Percentiles rank a stretch among this genome's conserved stretches.
Conservation (phyloP, 2,888 invertebrate species). For the Idaea dimidiata region DNA sequence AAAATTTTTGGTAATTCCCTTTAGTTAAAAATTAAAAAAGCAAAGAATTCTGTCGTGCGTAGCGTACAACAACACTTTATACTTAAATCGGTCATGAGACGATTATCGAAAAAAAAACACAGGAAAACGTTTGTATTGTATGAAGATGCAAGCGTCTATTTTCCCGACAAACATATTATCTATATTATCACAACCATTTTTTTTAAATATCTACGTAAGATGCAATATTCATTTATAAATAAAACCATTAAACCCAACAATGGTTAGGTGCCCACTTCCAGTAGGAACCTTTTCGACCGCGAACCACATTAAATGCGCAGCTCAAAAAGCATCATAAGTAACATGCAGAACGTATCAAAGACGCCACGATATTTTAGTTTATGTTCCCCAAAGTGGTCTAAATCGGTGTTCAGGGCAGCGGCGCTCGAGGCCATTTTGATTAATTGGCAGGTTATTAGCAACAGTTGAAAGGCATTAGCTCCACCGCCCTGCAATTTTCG, state of each 20-base stretch:
- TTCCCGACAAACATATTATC: too few relatives aligned
- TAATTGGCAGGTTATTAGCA: conserved; percentile 81
- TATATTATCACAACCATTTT: too few relatives aligned
- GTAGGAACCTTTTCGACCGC: neutral
- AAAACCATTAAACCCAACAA: neutral
- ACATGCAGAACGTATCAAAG: conserved; percentile 27
- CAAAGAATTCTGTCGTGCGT: too few relatives aligned
- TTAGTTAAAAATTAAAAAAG: too few relatives aligned
- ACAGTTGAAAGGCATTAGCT: conserved; percentile 81
- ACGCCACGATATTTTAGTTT: conserved; percentile 38
- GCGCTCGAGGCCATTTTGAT: conserved; percentile 69
- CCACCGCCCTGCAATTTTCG: conserved; percentile 77
- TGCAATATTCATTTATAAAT: neutral
- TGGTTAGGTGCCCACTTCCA: neutral
- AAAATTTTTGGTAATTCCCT: too few relatives aligned
- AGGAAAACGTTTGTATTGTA: too few relatives aligned
- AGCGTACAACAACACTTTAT: too few relatives aligned
- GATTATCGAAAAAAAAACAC: too few relatives aligned
- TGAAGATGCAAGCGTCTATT: too few relatives aligned
- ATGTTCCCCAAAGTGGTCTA: conserved; percentile 50
- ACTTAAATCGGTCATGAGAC: too few relatives aligned
- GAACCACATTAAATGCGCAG: neutral
- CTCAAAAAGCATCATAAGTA: neutral
- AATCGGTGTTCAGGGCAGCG: conserved; percentile 47
- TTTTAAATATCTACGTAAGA: too few relatives aligned